Evolutionary conservation across 1,140 invertebrate genomes (phyloP).

Genomic region (Sminthurides bifidus): DNA sequence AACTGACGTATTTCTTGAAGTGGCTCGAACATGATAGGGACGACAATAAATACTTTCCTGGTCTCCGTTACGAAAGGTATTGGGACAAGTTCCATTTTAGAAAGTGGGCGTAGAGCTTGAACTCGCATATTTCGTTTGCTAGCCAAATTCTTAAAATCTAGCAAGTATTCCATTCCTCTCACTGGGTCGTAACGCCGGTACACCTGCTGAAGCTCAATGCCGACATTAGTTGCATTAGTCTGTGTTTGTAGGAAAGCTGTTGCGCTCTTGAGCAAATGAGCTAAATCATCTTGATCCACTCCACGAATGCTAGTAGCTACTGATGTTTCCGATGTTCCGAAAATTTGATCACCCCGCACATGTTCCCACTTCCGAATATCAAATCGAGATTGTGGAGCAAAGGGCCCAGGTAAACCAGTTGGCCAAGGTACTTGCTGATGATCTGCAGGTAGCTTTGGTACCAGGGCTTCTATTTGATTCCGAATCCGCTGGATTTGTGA

Average conservation of each 20-base stretch:
- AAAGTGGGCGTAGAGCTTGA: slow-evolving; percentile 63
- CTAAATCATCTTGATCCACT: not conserved
- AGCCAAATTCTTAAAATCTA: slow-evolving; percentile 44
- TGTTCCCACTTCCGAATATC: slow-evolving; percentile 73
- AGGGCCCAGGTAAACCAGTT: slow-evolving; percentile 55
- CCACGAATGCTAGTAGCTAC: slow-evolving; percentile 46
- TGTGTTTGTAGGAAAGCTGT: not conserved
- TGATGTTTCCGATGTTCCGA: slow-evolving; percentile 55
- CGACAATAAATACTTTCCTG: slow-evolving; percentile 58
- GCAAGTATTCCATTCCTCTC: slow-evolving; percentile 72
- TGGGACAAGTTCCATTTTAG: slow-evolving; percentile 68
- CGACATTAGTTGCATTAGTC: slow-evolving; percentile 47
- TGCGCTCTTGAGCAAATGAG: slow-evolving; percentile 1
- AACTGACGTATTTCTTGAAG: slow-evolving; percentile 39
- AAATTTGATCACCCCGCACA: slow-evolving; percentile 71
- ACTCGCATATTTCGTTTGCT: slow-evolving; percentile 36
- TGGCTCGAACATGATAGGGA: slow-evolving; percentile 47
- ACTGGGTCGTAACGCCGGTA: slow-evolving; percentile 76
- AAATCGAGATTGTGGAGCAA: slow-evolving; percentile 60
- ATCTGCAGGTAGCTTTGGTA: slow-evolving; percentile 36
- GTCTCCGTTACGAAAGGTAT: slow-evolving; percentile 87
- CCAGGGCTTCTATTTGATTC: slow-evolving; percentile 35
- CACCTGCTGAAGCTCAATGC: slow-evolving; percentile 56
- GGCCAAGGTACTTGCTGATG: slow-evolving; percentile 50
- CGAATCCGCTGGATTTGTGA: slow-evolving; percentile 37